These are phyloP conservation scores for Morelia viridis DNA, from an alignment of 2,797 vertebrate genomes.

Conservation along the genomic window DNA sequence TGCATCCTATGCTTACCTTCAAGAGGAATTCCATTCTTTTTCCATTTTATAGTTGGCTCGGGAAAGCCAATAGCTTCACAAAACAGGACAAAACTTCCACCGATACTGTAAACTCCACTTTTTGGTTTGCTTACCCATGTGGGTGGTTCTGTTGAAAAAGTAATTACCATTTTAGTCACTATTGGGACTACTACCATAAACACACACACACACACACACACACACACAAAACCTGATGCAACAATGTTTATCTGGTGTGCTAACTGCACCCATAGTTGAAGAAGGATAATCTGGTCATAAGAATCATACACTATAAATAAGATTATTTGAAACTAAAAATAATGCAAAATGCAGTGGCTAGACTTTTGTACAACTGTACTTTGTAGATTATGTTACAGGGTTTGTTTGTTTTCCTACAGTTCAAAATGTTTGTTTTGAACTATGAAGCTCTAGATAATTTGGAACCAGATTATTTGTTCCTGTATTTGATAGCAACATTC, in stretches of 20 bases:
- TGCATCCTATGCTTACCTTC: slow-evolving; percentile 74
- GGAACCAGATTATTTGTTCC: background rate
- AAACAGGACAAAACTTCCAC: slow-evolving; percentile 79
- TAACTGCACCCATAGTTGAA: background rate
- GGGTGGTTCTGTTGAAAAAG: slow-evolving; percentile 81
- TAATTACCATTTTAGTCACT: background rate
- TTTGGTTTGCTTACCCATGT: slow-evolving; percentile 84
- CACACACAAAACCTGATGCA: too few relatives aligned
- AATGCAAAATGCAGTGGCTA: background rate
- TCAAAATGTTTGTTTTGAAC: background rate
- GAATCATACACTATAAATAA: background rate
- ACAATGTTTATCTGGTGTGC: background rate
- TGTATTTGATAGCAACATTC: background rate
- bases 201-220: too few relatives aligned
- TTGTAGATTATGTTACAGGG: background rate
- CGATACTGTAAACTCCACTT: slow-evolving; percentile 82
- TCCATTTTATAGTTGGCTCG: slow-evolving; percentile 83
- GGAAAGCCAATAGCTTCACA: slow-evolving; percentile 86
- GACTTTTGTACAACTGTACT: background rate
- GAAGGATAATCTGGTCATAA: background rate
- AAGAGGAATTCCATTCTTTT: slow-evolving; percentile 81
- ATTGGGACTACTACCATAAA: background rate
- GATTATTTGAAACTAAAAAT: background rate
- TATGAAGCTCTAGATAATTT: background rate
- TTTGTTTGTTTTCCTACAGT: background rate